Conservation (phyloP, 1,140 invertebrate genomes). For the Drosophila setifemur region DNA sequence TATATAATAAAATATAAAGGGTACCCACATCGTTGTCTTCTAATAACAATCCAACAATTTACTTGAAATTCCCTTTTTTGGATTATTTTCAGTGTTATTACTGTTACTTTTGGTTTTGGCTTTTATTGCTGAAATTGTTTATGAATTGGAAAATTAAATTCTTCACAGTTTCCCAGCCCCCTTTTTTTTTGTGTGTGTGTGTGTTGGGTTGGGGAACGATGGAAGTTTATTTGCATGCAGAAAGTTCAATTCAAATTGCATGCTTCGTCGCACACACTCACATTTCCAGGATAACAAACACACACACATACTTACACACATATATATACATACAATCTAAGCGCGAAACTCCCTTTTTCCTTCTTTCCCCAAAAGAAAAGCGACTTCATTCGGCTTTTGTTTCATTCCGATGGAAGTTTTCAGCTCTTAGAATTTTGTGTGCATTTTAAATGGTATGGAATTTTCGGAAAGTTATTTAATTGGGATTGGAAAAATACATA, state of each 20-base stretch:
- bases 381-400: constrained; percentile 19
- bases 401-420: constrained; percentile 1
- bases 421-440: neutral
- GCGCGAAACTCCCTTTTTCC: constrained; percentile 18
- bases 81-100: constrained; percentile 67
- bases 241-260: constrained; percentile 78
- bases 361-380: constrained; percentile 11
- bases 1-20: no score
- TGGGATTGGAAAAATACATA: no score
- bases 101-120: constrained; percentile 55
- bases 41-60: neutral
- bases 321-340: constrained; percentile 2
- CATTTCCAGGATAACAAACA: neutral
- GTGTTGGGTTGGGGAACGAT: neutral
- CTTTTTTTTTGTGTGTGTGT: neutral
- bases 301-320: neutral
- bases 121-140: constrained; percentile 76
- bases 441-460: neutral
- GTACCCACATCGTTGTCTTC: no score
- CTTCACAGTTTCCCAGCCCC: constrained; percentile 30
- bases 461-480: neutral
- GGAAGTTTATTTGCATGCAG: constrained; percentile 66
- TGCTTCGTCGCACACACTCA: constrained; percentile 52
- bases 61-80: constrained; percentile 34
- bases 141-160: constrained; percentile 78